A percentile compares a stretch with the other conserved stretches of the same genome.
These are phyloP conservation scores for Parauchenoglanis ngamensis DNA, from an alignment of 2,797 vertebrate species.

Conservation along the genomic window DNA sequence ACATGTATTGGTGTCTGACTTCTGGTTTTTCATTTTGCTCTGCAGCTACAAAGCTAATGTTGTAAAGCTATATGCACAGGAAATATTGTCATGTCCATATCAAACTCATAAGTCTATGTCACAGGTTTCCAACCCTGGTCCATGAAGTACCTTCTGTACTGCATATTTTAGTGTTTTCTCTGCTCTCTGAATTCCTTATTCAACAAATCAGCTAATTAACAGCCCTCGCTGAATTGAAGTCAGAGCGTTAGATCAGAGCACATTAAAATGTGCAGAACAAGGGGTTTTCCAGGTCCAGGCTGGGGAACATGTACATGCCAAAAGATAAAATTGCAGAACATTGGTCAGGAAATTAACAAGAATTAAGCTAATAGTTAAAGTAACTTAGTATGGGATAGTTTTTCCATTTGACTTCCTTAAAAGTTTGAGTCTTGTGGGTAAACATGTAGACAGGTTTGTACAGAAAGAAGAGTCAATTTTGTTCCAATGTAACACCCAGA, in stretches of 20 bases:
- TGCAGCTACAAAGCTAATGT: not conserved
- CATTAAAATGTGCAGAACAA: not conserved
- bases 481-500: too few species aligned
- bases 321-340: too few species aligned
- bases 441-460: too few species aligned
- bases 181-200: not conserved
- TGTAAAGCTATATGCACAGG: not conserved
- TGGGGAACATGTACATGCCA: not conserved
- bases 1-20: not conserved
- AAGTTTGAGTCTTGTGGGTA: too few species aligned
- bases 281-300: not conserved
- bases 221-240: not conserved
- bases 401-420: too few species aligned
- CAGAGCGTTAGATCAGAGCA: too few species aligned
- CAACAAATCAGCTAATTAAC: constrained; percentile 4
- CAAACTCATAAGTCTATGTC: not conserved
- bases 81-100: not conserved
- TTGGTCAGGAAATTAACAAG: too few species aligned
- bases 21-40: not conserved
- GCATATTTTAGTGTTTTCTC: not conserved
- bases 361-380: too few species aligned
- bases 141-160: not conserved
- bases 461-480: too few species aligned
- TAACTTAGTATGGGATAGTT: too few species aligned
- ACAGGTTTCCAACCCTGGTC: not conserved